Evolutionary conservation across 2,113 vertebrate genomes (phyloP), one percentile per base, ranked within the genome.

Genomic region (Festucalex cinctus): DNA sequence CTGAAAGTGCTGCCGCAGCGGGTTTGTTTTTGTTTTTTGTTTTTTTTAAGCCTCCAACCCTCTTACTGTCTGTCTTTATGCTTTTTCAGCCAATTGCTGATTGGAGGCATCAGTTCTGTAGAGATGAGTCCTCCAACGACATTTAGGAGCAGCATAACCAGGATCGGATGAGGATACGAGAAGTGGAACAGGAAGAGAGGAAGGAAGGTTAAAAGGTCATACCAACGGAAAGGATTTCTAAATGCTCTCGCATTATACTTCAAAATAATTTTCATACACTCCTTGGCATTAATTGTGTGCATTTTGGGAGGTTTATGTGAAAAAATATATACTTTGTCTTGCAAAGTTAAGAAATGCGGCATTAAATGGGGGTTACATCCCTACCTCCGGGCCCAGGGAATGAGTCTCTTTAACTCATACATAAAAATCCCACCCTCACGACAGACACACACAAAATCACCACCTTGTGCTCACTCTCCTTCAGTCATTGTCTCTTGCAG

Each of bases 61-160:
- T 39, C 74, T 68, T 46, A 63, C 68, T 65, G 58, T 82, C 77
- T 66, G 74, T 83, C 86, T 87, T 88, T 83, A 84, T 83, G 75
- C 82, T 89, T 89, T 87, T 88, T 84, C 86, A 86, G 84, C 70
- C 81, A 83, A 88, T 82, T 79, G 70, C 84, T 83, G 85, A 85
- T 87, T 83, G 63, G 75, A 83, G 76, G 80, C 83, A 84, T 89
- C 85, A 76, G 81, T 88, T 91, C 88, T 88, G 85, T 77, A 49
- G 83, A 79, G 82, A 70, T 86, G 81, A 80, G 70, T 83, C 73
- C 64, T 84, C 56, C 48, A 48, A 76, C 51, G 39, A 79, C 78
- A 78, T 79, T 81, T 70, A 66, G 63, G 78, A 80, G 71, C 67
- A 43, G 57, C 69, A 59, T 41, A 66, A 62, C 5, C 24, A 59